These are phyloP conservation scores for Alligator sinensis DNA, from an alignment of 2,113 vertebrate species.

Conservation along the genomic window DNA sequence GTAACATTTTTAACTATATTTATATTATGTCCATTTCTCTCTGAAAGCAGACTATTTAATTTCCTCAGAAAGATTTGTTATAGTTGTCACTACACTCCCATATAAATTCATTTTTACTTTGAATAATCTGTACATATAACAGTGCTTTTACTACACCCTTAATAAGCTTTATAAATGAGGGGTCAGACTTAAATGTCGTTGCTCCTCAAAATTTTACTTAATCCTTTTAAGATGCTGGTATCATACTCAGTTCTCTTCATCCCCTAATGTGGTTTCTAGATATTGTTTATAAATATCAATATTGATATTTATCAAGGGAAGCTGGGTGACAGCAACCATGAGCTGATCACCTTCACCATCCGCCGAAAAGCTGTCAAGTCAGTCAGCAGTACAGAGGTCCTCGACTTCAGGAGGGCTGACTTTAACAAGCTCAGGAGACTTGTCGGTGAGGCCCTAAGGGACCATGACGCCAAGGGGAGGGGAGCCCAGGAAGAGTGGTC, in stretches of 20 bases:
- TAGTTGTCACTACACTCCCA: neutral
- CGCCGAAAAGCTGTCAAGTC: no score
- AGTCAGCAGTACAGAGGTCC: no score
- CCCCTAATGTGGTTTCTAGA: neutral
- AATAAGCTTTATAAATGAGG: neutral
- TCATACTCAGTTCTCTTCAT: neutral
- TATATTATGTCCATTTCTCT: neutral
- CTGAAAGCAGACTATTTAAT: neutral
- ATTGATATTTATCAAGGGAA: no score
- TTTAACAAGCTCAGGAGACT: no score
- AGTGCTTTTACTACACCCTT: neutral
- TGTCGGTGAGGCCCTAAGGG: no score
- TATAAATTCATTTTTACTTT: neutral
- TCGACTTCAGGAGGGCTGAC: no score
- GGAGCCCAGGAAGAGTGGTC: no score
- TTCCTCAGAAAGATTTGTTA: neutral
- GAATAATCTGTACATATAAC: neutral
- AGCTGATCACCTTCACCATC: no score
- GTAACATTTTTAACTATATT: neutral
- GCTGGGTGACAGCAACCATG: no score
- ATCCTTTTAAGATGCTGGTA: neutral
- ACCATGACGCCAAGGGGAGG: no score
- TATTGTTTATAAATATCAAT: neutral
- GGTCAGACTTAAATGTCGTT: neutral
- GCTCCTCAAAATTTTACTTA: neutral